Evolutionary conservation across 2,797 vertebrate species (phyloP).

Genomic region (Rhinophrynus dorsalis): DNA sequence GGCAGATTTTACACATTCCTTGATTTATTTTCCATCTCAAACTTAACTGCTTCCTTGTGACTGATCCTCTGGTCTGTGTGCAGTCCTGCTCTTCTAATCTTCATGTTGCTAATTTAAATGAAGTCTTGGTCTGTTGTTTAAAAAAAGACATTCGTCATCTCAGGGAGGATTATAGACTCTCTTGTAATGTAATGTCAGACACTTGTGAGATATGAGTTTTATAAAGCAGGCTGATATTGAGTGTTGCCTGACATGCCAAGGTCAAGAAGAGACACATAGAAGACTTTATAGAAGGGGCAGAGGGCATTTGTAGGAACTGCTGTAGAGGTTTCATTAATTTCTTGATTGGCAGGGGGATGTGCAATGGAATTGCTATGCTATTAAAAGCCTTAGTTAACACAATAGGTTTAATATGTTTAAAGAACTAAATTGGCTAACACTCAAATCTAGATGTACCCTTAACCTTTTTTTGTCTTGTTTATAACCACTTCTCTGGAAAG

Average conservation of each 20-base stretch:
- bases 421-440: too few relatives aligned
- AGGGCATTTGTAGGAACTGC: constrained; percentile 60
- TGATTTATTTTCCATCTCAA: constrained; percentile 82
- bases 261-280: constrained; percentile 67
- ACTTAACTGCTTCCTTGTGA: constrained; percentile 86
- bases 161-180: constrained; percentile 74
- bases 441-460: too few relatives aligned
- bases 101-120: constrained; percentile 86
- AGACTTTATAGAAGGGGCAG: constrained; percentile 61
- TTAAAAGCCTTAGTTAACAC: too few relatives aligned
- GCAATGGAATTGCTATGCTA: too few relatives aligned
- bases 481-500: too few relatives aligned
- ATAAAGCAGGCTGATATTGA: constrained; percentile 67
- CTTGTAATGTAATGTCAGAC: constrained; percentile 79
- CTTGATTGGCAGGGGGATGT: too few relatives aligned
- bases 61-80: constrained; percentile 80
- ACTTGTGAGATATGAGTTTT: constrained; percentile 79
- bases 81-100: constrained; percentile 76
- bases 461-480: too few relatives aligned
- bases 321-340: not conserved
- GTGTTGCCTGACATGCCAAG: constrained; percentile 76
- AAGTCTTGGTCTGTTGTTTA: constrained; percentile 85
- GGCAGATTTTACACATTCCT: constrained; percentile 81
- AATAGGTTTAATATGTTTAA: too few relatives aligned
- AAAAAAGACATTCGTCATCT: constrained; percentile 83